Percentiles rank a stretch among this genome's conserved stretches.
Conservation (phyloP, 2,113 vertebrate genomes). For the Hassar affinis region DNA sequence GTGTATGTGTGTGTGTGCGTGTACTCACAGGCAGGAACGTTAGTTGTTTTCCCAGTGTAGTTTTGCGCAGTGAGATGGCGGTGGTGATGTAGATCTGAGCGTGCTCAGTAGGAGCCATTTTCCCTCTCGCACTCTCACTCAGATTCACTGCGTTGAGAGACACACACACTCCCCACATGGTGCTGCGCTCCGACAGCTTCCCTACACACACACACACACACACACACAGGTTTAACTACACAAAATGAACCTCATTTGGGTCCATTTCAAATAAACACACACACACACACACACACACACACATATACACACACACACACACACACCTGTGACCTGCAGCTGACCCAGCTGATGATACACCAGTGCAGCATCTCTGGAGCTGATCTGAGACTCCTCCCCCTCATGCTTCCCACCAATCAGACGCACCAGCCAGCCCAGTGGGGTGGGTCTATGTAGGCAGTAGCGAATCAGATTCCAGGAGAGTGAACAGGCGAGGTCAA, state of each 20-base stretch:
- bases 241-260: neutral
- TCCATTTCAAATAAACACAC: neutral
- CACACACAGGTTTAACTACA: neutral
- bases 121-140: conserved; percentile 87
- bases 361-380: conserved; percentile 85
- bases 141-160: conserved; percentile 93
- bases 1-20: conserved; percentile 17
- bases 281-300: neutral
- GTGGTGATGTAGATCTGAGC: conserved; percentile 91
- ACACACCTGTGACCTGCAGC: conserved; percentile 89
- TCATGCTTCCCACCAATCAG: conserved; percentile 85
- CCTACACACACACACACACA: conserved; percentile 66
- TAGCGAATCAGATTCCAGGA: conserved; percentile 96
- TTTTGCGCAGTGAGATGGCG: conserved; percentile 81
- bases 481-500: conserved; percentile 89
- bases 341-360: conserved; percentile 92
- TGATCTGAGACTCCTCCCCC: conserved; percentile 89
- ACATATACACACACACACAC: neutral
- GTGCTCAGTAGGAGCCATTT: conserved; percentile 82
- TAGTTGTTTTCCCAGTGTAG: conserved; percentile 82
- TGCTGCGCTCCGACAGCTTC: conserved; percentile 83
- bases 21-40: conserved; percentile 84
- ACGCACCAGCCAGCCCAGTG: conserved; percentile 90
- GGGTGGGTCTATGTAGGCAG: conserved; percentile 85
- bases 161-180: conserved; percentile 84